phyloP scores from a whole-genome alignment of 1,140 invertebrate genomes.

The Caenorhabditis latens region DNA sequence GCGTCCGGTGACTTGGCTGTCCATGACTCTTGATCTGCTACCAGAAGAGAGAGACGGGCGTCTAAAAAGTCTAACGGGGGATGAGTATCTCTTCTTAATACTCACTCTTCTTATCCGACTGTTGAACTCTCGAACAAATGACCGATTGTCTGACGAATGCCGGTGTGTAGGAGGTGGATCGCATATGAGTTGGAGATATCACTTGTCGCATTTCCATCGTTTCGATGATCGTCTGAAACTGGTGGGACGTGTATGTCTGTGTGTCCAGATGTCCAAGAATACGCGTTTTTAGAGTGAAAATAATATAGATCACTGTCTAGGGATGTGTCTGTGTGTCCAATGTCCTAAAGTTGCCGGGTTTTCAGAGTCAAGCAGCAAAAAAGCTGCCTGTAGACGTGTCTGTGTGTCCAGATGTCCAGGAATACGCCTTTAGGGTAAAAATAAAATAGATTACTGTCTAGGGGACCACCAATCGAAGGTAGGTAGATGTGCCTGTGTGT shows the following conservation, averaged over 20 bases:
- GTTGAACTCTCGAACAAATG: conserved; percentile 52
- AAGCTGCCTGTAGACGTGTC: too few relatives aligned
- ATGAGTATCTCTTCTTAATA: neutral
- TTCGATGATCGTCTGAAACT: conserved; percentile 31
- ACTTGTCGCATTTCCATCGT: conserved; percentile 72
- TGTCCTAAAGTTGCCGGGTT: too few relatives aligned
- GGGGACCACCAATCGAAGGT: too few relatives aligned
- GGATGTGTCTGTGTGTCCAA: too few relatives aligned
- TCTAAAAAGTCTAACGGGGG: conserved; percentile 39
- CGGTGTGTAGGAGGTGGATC: conserved; percentile 77
- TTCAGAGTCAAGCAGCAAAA: too few relatives aligned
- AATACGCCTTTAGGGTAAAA: too few relatives aligned
- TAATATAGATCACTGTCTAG: too few relatives aligned
- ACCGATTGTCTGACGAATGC: conserved; percentile 71
- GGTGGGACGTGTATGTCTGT: conserved; percentile 72
- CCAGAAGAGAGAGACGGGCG: conserved; percentile 61
- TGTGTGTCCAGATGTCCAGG: too few relatives aligned
- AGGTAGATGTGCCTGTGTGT: too few relatives aligned
- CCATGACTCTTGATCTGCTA: conserved; percentile 58
- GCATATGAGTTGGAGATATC: conserved; percentile 67
- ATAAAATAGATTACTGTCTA: too few relatives aligned
- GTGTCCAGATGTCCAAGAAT: too few relatives aligned
- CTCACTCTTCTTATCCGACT: conserved; percentile 51
- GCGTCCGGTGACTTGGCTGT: conserved; percentile 32
- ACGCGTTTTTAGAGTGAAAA: too few relatives aligned